Evolutionary conservation across 2,113 vertebrate species (phyloP), one percentile per base, ranked within the genome.

Genomic region (Lutjanus erythropterus): DNA sequence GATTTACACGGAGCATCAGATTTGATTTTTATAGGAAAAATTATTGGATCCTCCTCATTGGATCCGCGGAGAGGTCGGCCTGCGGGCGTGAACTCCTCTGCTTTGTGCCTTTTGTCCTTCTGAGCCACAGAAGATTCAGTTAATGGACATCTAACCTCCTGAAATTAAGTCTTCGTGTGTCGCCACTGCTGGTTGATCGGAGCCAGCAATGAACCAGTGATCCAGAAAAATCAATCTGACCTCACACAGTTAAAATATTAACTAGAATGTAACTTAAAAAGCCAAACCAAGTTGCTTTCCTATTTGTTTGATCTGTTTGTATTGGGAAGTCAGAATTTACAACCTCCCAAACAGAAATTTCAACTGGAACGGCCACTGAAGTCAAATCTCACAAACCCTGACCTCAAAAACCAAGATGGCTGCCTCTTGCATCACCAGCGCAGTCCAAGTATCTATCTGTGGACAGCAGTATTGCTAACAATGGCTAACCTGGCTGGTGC

Each of bases 1-100:
- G 44, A 74, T 85, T 71, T 39, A 77, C 52, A 60, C 62, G 65
- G 15, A 18, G 18, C 19, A n/a, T 21, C 27, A 21, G 60, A 41
- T 49, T 29, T 1, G 27, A 52, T 65, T 61, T 74, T 74, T 19
- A 52, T 19, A 1, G 52, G 41, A 37, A 60, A 18, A 41, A 70
- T 70, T 59, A 33, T n/a, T 52, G n/a, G 47, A n/a, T 2, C 23
- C 8, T 14, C n/a, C n/a, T n/a, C n/a, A n/a, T n/a, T n/a, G n/a
- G n/a, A n/a, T n/a, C 46, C 33, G 49, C 16, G 53, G 12, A 42
- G 16, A 49, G 0, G 75, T 50, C 11, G 37, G 2, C 35, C 27
- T 11, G 55, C 6, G 18, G 21, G 9, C n/a, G 46, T n/a, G 25
- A 55, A 41, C 59, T 33, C 44, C 49, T 33, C 37, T 21, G 37